phyloP scores from a whole-genome alignment of 2,113 vertebrate species.

The Otis tarda region DNA sequence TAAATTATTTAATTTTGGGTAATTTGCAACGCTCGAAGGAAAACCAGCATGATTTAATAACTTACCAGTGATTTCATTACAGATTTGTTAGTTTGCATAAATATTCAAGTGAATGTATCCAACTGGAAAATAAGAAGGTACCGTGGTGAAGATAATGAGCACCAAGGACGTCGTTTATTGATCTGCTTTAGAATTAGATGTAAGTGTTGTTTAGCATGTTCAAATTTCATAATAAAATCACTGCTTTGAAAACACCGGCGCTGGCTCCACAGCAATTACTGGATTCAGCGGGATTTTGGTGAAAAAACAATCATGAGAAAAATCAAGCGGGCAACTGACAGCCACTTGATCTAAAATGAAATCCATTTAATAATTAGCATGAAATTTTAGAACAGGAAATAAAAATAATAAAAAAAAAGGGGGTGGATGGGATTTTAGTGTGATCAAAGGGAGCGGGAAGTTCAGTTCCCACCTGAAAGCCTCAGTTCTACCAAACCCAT shows the following conservation, averaged over 20 bases:
- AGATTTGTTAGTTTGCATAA: slow-evolving; percentile 3
- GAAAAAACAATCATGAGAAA: not conserved
- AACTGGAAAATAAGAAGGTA: slow-evolving; percentile 11
- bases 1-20: not conserved
- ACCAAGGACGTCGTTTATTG: not conserved
- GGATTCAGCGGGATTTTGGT: not conserved
- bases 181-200: not conserved
- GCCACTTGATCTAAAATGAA: not conserved
- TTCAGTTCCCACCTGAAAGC: not conserved
- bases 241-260: not conserved
- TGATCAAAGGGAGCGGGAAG: not conserved
- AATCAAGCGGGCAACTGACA: not conserved
- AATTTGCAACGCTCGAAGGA: not conserved
- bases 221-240: not conserved
- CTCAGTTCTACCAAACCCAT: not conserved
- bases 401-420: not conserved
- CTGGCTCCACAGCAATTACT: not conserved
- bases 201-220: not conserved
- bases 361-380: not conserved
- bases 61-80: not conserved
- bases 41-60: slow-evolving; percentile 14
- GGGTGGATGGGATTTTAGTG: not conserved
- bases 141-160: not conserved
- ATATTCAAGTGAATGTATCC: not conserved
- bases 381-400: not conserved